phyloP scores from a whole-genome alignment of 2,797 vertebrate genomes.

The Sebastolobus altivelis region DNA sequence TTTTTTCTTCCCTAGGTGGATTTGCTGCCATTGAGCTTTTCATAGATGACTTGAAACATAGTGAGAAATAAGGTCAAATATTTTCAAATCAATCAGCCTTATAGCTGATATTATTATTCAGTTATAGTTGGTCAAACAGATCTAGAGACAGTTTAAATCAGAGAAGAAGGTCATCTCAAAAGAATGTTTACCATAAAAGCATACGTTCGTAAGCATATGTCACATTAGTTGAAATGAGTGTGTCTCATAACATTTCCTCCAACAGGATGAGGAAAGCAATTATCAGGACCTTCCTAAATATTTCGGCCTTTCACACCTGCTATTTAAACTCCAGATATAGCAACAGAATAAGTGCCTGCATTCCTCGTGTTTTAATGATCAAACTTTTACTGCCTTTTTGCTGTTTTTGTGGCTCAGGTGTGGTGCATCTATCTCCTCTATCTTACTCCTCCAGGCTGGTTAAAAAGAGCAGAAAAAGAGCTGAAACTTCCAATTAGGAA shows the following conservation, averaged over 20 bases:
- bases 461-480: background rate
- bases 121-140: background rate
- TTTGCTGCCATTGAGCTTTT: background rate
- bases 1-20: background rate
- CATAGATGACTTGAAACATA: background rate
- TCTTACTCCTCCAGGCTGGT: background rate
- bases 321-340: slow-evolving; percentile 43
- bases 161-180: background rate
- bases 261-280: slow-evolving; percentile 34
- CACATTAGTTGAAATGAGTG: slow-evolving; percentile 30
- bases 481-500: slow-evolving; percentile 9
- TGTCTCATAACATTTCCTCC: background rate
- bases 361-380: slow-evolving; percentile 23
- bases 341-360: background rate
- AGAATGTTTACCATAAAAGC: background rate
- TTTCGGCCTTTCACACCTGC: slow-evolving; percentile 32
- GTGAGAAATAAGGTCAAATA: background rate
- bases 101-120: background rate
- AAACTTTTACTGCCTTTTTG: background rate
- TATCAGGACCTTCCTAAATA: slow-evolving; percentile 37
- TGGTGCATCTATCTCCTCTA: background rate
- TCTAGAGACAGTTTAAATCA: background rate
- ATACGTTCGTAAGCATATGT: slow-evolving; percentile 9
- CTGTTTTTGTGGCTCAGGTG: background rate
- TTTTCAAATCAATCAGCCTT: background rate